Base-by-base conservation (phyloP, 2,797 vertebrate species). In the Propithecus perrieri region DNA sequence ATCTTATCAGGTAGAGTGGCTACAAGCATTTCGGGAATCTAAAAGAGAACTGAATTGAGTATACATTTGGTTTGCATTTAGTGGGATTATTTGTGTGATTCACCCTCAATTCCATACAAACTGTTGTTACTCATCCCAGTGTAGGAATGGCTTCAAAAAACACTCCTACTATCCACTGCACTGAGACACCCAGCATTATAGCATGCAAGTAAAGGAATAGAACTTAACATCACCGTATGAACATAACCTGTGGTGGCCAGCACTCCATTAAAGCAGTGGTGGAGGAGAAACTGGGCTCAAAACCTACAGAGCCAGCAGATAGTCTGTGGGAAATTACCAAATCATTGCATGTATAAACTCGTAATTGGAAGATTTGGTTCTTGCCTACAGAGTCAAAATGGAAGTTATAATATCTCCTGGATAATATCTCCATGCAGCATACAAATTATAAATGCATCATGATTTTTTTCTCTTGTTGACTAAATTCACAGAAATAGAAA, bases 191-290 rank as follows among this genome's bases (percentile, higher is more conserved):
- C 63, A 89, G n/a, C 41, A 78, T 1, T 7, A 1, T 8, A n/a
- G n/a, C n/a, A 30, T 0, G 6, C 30, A 78, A 13, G 26, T 6
- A 10, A 83, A 72, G 3, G 61, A 55, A 46, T 0, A 55, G 35
- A 85, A 79, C 26, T 26, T 43, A 14, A 14, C 6, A 18, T 43
- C 71, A 14, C 41, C 11, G 50, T 2, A 18, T 41, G 50, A 69
- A 41, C 28, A 33, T 3, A 53, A n/a, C 9, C 35, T 61, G 7
- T n/a, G n/a, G 24, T 43, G 28, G 6, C 30, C 48, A 61, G 5
- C 7, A 4, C 35, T 18, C 48, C 22, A 57, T 35, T 33, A 78
- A 0, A 0, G 28, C 15, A 4, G 0, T 15, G 0, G 7, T 59
- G 1, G 41, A 67, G 5, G 33, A 30, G 38, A 65, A 67, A 76